Conservation (phyloP, 2,113 vertebrate genomes). For the Hemiprocne comata region DNA sequence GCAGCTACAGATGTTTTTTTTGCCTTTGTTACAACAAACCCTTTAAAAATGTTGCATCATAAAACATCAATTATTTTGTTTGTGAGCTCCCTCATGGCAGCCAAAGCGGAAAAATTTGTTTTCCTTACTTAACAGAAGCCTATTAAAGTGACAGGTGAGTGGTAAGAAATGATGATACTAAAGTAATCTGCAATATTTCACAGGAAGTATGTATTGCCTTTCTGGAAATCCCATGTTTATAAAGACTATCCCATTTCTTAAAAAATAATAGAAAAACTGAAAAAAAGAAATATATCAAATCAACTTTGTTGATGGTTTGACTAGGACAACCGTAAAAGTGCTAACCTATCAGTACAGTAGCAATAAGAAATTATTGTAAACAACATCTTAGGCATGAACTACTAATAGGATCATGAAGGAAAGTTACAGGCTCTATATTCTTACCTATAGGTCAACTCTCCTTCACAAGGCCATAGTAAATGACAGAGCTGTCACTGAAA, state of each 20-base stretch:
- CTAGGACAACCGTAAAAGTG: not conserved
- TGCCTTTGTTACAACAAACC: not conserved
- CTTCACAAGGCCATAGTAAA: not conserved
- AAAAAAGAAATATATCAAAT: rapidly evolving
- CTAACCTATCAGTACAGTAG: not conserved
- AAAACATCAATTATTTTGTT: not conserved
- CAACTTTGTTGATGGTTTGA: not conserved
- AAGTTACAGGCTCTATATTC: not conserved
- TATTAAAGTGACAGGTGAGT: constrained; percentile 21
- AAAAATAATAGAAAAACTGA: not conserved
- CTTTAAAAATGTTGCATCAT: not conserved
- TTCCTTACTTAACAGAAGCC: not conserved
- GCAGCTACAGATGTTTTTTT: not conserved
- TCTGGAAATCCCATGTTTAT: not conserved
- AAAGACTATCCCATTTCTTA: not conserved
- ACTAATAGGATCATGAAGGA: not conserved
- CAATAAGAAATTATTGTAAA: not conserved
- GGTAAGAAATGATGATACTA: not conserved
- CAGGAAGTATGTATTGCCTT: not conserved
- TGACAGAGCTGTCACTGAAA: not conserved
- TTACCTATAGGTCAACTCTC: not conserved
- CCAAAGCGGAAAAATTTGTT: not conserved
- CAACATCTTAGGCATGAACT: not conserved
- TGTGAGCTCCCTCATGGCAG: not conserved
- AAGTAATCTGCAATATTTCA: not conserved